Conservation (phyloP, 2,113 vertebrate genomes). For the Butorides virescens region DNA sequence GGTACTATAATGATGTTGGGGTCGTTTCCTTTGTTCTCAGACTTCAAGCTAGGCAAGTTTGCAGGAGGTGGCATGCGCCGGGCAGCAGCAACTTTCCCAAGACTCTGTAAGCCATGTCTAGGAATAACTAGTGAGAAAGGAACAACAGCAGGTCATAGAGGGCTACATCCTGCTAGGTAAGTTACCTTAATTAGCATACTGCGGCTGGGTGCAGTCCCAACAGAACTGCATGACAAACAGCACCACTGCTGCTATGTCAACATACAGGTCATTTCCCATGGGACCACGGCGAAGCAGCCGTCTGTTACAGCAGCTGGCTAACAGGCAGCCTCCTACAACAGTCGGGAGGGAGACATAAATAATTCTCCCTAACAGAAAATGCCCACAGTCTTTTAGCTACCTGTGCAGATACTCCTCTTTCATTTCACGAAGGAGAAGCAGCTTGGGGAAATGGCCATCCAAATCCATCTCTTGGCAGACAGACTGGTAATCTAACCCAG, state of each 20-base stretch:
- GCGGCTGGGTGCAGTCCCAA: neutral
- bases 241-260: neutral
- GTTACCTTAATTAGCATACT: neutral
- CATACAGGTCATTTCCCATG: neutral
- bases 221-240: neutral
- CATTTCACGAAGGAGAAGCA: neutral
- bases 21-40: slow-evolving; percentile 99
- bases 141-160: neutral
- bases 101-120: slow-evolving; percentile 99
- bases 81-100: slow-evolving; percentile 98
- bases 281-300: neutral
- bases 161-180: neutral
- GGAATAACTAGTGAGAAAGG: slow-evolving; percentile 82
- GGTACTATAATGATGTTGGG: slow-evolving; percentile 98
- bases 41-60: slow-evolving; percentile 99
- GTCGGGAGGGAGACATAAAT: neutral
- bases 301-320: neutral
- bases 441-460: neutral
- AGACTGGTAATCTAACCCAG: neutral
- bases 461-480: neutral
- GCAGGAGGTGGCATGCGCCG: slow-evolving; percentile 99
- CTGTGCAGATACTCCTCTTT: neutral
- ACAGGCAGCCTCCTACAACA: neutral
- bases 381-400: neutral
- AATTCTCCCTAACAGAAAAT: neutral